Base-by-base conservation (phyloP, 2,797 vertebrate species). In the Gadopsis marmoratus region DNA sequence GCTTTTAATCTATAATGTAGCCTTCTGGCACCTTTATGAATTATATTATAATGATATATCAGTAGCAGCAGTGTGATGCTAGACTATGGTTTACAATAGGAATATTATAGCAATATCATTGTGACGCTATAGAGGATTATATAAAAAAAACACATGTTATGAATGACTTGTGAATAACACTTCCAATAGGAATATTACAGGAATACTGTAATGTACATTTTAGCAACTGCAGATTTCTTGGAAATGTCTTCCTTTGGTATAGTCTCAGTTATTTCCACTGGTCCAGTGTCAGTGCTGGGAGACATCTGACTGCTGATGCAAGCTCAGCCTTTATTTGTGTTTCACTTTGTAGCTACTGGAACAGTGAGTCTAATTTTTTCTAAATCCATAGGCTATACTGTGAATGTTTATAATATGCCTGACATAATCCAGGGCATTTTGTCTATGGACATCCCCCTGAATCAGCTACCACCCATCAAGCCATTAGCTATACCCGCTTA, bases 321-420 rank as follows among this genome's bases (percentile, higher is more conserved):
- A 50, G n/a, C 50, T 47, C 50, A 54, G n/a, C 0, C 8, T 43
- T 43, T 16, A n/a, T 21, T 43, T 21, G 19, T 62, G 65, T 64
- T 70, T 64, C 29, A 75, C 37, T 59, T 45, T 21, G 41, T 60
- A 64, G 35, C n/a, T 63, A 31, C 48, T 58, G 16, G 63, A 45
- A 69, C 17, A 23, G 17, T 45, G n/a, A 56, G 37, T 66, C 12
- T 47, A 19, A 48, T 67, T 47, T 70, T 76, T 51, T 39, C 47
- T 54, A 61, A 21, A 61, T 0, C 17, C 17, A 31, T 13, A 13
- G 47, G 12, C 2, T 47, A 16, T 19, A 29, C 43, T 47, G 37
- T 54, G 7, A 19, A 71, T 13, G 26, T 21, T 7, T 37, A 12
- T 60, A 33, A 29, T 47, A 10, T 47, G n/a, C 23, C 4, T 59